Evolutionary conservation across 2,888 invertebrate species (phyloP).

Genomic region (Eupithecia inturbata): DNA sequence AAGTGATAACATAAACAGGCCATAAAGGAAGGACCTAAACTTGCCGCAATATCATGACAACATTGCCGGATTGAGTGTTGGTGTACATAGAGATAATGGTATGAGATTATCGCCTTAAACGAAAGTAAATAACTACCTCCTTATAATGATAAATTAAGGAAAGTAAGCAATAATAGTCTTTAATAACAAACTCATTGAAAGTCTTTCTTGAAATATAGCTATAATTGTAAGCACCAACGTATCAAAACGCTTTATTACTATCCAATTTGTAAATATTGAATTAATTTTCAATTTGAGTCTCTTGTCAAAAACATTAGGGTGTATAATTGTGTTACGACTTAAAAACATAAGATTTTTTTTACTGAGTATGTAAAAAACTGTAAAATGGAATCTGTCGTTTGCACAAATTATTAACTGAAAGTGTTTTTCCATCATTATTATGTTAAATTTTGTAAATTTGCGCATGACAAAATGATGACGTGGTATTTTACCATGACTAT

Average conservation of each 20-base stretch:
- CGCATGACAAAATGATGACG: background rate
- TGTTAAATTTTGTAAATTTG: background rate
- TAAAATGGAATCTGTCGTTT: background rate
- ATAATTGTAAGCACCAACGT: constrained; percentile 38
- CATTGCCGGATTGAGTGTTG: background rate
- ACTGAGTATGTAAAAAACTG: background rate
- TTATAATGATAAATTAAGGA: background rate
- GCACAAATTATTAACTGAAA: background rate
- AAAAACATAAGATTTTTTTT: background rate
- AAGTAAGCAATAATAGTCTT: background rate
- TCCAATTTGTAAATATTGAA: constrained; percentile 28
- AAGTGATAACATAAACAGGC: background rate
- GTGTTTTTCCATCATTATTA: background rate
- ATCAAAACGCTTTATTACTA: constrained; percentile 27
- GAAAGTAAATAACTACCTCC: background rate
- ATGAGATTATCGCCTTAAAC: background rate
- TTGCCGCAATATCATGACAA: background rate
- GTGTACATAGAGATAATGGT: no score
- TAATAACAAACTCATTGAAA: background rate
- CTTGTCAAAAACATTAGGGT: constrained; percentile 32
- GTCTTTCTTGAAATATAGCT: background rate
- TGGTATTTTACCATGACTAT: background rate
- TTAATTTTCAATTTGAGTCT: constrained; percentile 38
- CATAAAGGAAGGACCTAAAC: background rate
- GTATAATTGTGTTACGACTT: constrained; percentile 1